These are phyloP conservation scores for Mus pahari DNA, from an alignment of 2,113 vertebrate species.

Conservation along the genomic window DNA sequence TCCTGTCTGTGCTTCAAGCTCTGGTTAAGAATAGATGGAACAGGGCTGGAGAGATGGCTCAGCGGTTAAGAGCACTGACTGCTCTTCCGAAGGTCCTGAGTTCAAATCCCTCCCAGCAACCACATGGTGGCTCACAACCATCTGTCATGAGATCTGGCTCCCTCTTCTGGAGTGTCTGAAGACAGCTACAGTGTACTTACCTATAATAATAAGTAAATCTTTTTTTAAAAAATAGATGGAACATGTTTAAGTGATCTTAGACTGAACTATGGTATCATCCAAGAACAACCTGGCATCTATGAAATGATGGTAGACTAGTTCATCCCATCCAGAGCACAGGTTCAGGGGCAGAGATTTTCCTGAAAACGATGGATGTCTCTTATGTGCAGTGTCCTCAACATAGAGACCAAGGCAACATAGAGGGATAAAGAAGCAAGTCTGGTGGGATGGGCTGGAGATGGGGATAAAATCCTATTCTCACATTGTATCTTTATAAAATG, in stretches of 20 bases:
- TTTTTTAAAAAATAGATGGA: not conserved
- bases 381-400: not conserved
- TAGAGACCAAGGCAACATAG: not conserved
- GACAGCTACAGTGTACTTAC: too few relatives aligned
- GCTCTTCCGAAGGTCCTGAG: too few relatives aligned
- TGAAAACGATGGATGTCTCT: not conserved
- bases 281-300: not conserved
- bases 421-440: not conserved
- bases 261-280: not conserved
- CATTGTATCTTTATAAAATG: not conserved
- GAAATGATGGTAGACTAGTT: slow-evolving; percentile 18
- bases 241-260: slow-evolving; percentile 13
- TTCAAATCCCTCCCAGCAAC: too few relatives aligned
- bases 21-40: not conserved
- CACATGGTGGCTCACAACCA: too few relatives aligned
- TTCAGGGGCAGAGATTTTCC: not conserved
- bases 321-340: not conserved
- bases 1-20: not conserved
- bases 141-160: too few relatives aligned
- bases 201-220: too few relatives aligned
- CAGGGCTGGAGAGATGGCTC: too few relatives aligned
- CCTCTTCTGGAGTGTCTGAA: too few relatives aligned
- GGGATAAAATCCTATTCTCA: not conserved
- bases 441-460: not conserved
- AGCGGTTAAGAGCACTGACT: too few relatives aligned